Conservation (phyloP, 2,797 vertebrate genomes). For the Distichodus sexfasciatus region DNA sequence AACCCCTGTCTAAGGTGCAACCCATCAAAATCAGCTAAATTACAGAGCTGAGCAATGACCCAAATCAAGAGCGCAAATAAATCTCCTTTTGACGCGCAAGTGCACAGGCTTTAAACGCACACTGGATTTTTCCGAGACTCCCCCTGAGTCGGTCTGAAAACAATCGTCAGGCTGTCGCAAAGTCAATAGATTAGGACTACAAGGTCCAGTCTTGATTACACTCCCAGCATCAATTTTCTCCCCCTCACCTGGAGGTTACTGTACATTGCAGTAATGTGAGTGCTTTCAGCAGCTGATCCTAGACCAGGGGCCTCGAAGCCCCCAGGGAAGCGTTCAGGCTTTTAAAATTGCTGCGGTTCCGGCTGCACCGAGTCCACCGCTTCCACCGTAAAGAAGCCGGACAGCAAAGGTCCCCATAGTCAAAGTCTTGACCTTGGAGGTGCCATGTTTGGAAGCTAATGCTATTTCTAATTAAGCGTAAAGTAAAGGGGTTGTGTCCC, state of each 20-base stretch:
- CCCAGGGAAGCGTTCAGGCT: slow-evolving; percentile 52
- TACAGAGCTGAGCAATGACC: neutral
- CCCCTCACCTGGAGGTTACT: slow-evolving; percentile 54
- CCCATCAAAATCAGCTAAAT: neutral
- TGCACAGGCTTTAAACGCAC: slow-evolving; percentile 35
- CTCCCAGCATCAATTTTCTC: slow-evolving; percentile 56
- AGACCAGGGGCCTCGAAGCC: slow-evolving; percentile 58
- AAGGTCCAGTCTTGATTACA: slow-evolving; percentile 60
- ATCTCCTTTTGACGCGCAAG: slow-evolving; percentile 32
- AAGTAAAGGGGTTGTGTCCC: neutral
- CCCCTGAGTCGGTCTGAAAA: slow-evolving; percentile 38
- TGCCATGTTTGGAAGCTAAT: neutral
- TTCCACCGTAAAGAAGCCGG: slow-evolving; percentile 8
- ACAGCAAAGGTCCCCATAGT: neutral
- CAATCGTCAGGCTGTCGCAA: slow-evolving; percentile 52
- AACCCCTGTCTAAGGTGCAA: neutral
- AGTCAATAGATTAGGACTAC: slow-evolving; percentile 62
- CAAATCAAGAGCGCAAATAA: slow-evolving; percentile 39
- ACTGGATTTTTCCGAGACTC: slow-evolving; percentile 8
- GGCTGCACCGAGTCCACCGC: slow-evolving; percentile 23
- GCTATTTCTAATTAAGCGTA: neutral
- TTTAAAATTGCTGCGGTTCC: slow-evolving; percentile 56
- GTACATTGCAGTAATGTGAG: slow-evolving; percentile 58
- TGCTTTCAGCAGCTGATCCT: slow-evolving; percentile 53
- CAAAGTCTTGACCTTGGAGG: neutral